Evolutionary conservation across 2,113 vertebrate genomes (phyloP).

Genomic region (Heptranchias perlo): DNA sequence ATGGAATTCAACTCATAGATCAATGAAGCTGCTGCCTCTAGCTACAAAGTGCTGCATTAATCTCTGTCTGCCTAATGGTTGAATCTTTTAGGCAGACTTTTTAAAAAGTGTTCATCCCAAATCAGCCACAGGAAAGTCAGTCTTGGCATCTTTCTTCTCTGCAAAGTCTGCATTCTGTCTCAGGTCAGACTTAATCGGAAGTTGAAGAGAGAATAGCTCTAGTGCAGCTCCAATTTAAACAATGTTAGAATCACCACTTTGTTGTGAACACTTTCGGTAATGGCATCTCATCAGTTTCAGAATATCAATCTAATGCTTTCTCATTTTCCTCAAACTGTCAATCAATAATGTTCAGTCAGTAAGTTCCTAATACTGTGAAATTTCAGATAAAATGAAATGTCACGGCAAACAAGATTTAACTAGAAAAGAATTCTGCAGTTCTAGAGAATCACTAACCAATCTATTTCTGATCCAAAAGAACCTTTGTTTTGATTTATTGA

Average conservation of each 20-base stretch:
- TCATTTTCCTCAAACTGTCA: not conserved
- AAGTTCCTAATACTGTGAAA: not conserved
- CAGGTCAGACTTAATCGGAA: not conserved
- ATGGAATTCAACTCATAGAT: not conserved
- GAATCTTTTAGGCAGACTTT: not conserved
- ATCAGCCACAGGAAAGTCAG: not conserved
- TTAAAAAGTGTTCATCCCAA: not conserved
- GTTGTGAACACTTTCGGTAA: not conserved
- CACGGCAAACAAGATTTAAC: not conserved
- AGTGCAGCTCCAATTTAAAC: not conserved
- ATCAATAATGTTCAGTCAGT: not conserved
- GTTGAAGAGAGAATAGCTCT: not conserved
- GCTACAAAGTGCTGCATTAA: not conserved
- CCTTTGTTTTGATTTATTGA: not conserved
- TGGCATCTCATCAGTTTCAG: not conserved
- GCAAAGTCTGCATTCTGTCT: not conserved
- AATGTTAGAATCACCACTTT: not conserved
- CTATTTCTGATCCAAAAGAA: not conserved
- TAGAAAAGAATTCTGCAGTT: not conserved
- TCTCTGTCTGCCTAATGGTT: not conserved
- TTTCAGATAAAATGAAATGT: not conserved
- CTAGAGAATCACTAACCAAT: not conserved
- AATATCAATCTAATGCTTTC: not conserved
- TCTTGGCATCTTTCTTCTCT: not conserved
- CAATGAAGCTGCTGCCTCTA: not conserved